Base-by-base conservation (phyloP, 1,140 invertebrate species). In the Zeugodacus cucurbitae region DNA sequence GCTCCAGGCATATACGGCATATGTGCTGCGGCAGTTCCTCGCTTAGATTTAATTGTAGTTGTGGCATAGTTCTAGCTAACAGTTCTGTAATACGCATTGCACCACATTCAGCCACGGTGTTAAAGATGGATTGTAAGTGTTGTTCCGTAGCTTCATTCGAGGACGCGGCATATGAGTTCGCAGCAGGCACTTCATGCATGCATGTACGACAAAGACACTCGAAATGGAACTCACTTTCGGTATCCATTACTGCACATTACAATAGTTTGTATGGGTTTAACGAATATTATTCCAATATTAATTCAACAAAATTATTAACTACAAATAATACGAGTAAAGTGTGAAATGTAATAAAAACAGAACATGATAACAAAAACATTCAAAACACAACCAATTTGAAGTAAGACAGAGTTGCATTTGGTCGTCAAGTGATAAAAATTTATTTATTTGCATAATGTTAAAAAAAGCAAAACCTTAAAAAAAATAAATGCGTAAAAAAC, bases 1-100 rank as follows among this genome's bases (percentile, higher is more conserved):
- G 62, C 17, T 87, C 59, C 26, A 88, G 20, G 11, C 88, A 88
- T 37, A 29, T 11, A n/a, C n/a, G 26, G 44, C 88, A 88, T 5
- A 88, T 37, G 67, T 26, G 29, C 57, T 88, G 62, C 14, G 88
- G 88, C 59, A 88, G 44, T 29, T 67, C 44, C 4, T 88, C 85
- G 3, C 26, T 37, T 2, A 26, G 32, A 11, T 87, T 64, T 17
- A 87, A 44, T 41, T 48, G 29, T 20, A 88, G 26, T 37, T 87
- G 37, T 37, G 88, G 88, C 29, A 54, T 86, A 5, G 59, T 70
- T n/a, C 82, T 44, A 6, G 32, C 29, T 41, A 88, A 37, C 44
- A 88, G 32, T 37, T 88, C 85, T 57, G 48, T n/a, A 57, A 88
- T 88, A 5, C 29, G 70, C 57, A 85, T n/a, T 44, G 32, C 5